Evolutionary conservation across 2,888 invertebrate species (phyloP).

Genomic region (Eubasilissa splendida): DNA sequence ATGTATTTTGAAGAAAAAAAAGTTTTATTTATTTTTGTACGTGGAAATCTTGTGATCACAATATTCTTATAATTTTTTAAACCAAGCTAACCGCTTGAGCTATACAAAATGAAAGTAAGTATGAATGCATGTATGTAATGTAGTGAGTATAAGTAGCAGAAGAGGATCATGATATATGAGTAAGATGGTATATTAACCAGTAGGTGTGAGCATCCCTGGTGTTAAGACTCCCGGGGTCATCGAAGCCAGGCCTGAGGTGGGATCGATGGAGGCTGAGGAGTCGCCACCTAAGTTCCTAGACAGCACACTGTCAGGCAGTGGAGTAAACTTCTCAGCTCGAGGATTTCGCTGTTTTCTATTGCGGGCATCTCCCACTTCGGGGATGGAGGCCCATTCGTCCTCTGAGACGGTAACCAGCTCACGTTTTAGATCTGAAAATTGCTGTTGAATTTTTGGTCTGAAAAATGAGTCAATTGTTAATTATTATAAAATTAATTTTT

Average conservation of each 20-base stretch:
- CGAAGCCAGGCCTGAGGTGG: conserved; percentile 87
- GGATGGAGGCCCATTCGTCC: conserved; percentile 97
- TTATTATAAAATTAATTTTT: neutral
- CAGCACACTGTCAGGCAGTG: conserved; percentile 96
- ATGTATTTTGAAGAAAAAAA: neutral
- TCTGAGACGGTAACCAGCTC: conserved; percentile 87
- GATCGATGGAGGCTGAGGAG: conserved; percentile 84
- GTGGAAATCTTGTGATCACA: neutral
- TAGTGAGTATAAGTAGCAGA: neutral
- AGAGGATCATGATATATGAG: neutral
- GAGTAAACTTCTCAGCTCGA: conserved; percentile 96
- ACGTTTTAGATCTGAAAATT: conserved; percentile 97
- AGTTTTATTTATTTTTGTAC: neutral
- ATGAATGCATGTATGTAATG: neutral
- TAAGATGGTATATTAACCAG: conserved; percentile 68
- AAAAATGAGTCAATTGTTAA: conserved; percentile 11
- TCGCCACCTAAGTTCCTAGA: conserved; percentile 90
- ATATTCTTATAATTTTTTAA: neutral
- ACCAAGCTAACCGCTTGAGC: neutral
- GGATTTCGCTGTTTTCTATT: conserved; percentile 97
- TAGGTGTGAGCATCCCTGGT: conserved; percentile 89
- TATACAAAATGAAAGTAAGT: neutral
- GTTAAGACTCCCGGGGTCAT: conserved; percentile 90
- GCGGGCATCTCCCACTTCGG: conserved; percentile 99
- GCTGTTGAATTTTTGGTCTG: conserved; percentile 98